Evolutionary conservation across 2,113 vertebrate genomes (phyloP), one percentile per base, ranked within the genome.

Genomic region (Anser brachyrhynchus): DNA sequence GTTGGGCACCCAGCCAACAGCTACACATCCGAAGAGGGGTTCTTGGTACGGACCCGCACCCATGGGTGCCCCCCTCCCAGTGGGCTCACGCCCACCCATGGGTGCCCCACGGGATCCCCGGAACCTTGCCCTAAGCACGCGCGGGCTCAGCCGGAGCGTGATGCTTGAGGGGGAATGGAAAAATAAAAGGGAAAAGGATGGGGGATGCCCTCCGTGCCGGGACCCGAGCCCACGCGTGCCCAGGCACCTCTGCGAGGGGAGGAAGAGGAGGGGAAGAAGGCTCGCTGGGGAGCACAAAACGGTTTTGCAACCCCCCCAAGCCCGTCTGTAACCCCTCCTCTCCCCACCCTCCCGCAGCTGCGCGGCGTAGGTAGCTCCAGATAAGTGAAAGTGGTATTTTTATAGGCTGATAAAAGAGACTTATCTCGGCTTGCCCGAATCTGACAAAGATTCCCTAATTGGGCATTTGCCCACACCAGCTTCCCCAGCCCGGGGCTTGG

Each of bases 351-450:
- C 83, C 89, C 84, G 95, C 97, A 96, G 97, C 96, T 92, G 96
- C 77, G 79, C 51, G 67, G 94, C 81, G 64, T 95, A 96, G 95
- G 86, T 93, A 96, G 90, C 90, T 87, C 72, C 84, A 95, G 97
- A 97, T 97, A 97, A 98, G 97, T 95, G 97, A 98, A 97, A 97
- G 97, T 96, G 96, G 97, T 96, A 97, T 98, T 98, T 98, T 98
- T 98, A 98, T 96, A 97, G 92, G 94, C 97, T 97, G 97, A 98
- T 97, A 98, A 98, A 96, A 90, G 67, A 49, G 12, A 92, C 96
- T 98, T 98, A 98, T 98, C 98, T 97, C 57, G 59, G 91, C 90
- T 93, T 92, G 92, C 71, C 92, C 89, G 44, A 95, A 90, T 96
- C 96, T 93, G 91, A 95, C 89, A 93, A 91, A 98, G 95, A 90